phyloP scores from a whole-genome alignment of 1,140 invertebrate species.

The Archegozetes longisetosus region DNA sequence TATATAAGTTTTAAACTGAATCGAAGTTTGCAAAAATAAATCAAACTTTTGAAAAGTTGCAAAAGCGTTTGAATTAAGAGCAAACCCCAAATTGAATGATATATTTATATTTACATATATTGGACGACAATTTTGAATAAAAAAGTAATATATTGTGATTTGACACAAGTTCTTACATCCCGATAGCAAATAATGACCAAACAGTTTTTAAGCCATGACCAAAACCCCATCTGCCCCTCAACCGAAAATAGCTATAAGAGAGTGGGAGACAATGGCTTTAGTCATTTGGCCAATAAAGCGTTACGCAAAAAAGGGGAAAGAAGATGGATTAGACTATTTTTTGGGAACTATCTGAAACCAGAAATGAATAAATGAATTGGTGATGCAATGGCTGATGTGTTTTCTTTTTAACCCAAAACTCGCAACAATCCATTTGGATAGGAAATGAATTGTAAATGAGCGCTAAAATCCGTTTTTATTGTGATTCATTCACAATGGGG shows the following conservation, averaged over 20 bases:
- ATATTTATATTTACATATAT: too few relatives aligned
- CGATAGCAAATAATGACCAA: neutral
- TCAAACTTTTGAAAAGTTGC: too few relatives aligned
- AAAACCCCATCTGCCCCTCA: neutral
- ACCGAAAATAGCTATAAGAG: neutral
- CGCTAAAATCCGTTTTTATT: neutral
- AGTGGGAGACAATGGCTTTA: neutral
- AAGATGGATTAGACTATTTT: neutral
- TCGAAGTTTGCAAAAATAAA: too few relatives aligned
- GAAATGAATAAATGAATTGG: neutral
- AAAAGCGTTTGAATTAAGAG: too few relatives aligned
- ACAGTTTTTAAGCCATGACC: neutral
- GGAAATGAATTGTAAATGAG: neutral
- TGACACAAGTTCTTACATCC: neutral
- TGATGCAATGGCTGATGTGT: neutral
- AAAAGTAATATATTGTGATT: too few relatives aligned
- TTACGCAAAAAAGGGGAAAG: neutral
- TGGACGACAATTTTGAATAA: too few relatives aligned
- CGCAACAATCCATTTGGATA: neutral
- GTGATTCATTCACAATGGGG: neutral
- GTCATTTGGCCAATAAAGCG: neutral
- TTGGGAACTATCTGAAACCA: neutral
- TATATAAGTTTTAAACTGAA: too few relatives aligned
- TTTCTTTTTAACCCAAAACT: neutral
- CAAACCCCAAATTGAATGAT: too few relatives aligned